These are phyloP conservation scores for Agrotis exclamationis DNA, from an alignment of 2,888 invertebrate genomes.

Conservation along the genomic window DNA sequence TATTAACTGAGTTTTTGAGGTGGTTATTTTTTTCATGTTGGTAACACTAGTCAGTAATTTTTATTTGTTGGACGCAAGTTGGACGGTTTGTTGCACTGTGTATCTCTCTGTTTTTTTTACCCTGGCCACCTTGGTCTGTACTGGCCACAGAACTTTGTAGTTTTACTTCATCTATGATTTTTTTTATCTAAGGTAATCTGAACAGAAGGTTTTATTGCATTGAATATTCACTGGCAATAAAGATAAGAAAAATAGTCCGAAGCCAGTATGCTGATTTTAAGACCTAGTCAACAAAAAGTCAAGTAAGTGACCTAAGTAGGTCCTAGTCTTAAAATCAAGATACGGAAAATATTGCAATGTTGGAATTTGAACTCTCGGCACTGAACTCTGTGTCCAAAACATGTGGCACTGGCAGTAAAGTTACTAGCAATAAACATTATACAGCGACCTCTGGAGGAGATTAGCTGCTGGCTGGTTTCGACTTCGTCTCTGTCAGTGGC, in stretches of 20 bases:
- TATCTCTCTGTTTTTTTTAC: neutral
- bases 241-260: neutral
- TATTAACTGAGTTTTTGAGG: no score
- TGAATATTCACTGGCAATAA: neutral
- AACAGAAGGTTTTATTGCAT: neutral
- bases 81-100: neutral
- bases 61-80: neutral
- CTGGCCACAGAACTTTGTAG: no score
- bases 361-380: neutral
- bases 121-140: no score
- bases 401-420: no score
- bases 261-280: neutral
- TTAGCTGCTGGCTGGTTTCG: no score
- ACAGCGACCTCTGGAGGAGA: no score
- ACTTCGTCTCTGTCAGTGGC: no score
- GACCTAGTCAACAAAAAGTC: neutral
- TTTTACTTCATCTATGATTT: neutral
- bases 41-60: neutral
- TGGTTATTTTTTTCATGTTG: conserved; percentile 6
- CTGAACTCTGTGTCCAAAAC: neutral
- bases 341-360: neutral
- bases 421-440: no score
- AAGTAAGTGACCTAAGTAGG: neutral
- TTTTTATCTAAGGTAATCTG: no score
- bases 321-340: no score